Base-by-base conservation (phyloP, 2,113 vertebrate species). In the Labeo catla region DNA sequence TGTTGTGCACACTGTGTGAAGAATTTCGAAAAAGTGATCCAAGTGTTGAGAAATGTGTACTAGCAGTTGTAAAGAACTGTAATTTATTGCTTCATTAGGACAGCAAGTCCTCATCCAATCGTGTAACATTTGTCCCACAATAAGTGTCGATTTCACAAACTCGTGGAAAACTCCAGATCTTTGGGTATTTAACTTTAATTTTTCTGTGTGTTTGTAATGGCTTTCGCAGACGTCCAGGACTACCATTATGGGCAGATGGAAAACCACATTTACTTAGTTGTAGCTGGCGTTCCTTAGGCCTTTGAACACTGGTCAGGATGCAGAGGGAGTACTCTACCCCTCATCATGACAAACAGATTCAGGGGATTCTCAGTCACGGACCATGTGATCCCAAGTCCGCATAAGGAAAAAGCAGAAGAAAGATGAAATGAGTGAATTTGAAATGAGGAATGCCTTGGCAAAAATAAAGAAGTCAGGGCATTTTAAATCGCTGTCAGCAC, bases 401-500 rank as follows among this genome's bases (percentile, higher is more conserved):
- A 76, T 63, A 28, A 16, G 57, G 54, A 8, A 65, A 77, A 84
- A n/a, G 19, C 82, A 52, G 39, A 76, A 43, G 54, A 76, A 73
- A 49, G n/a, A 61, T 74, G 70, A 82, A 85, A 79, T 81, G 0
- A 72, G 57, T 81, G 86, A 81, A 90, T 88, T 81, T 84, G 68
- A 89, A 81, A 81, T 21, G 80, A 84, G 84, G 84, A 86, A 88
- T 80, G 83, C 91, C 86, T 87, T 93, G 91, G 90, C 78, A 77
- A 86, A 88, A 92, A 88, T 88, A 65, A 87, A 89, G 89, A 90
- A 73, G 90, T 74, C 66, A 1, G 87, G 88, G 80, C 59, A 39
- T 91, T 92, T 89, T 87, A 89, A 92, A 83, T 87, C 81, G 89
- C 91, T 92, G 91, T 94, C 92, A 93, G 93, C 91, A 91, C 90